Evolutionary conservation across 2,888 invertebrate genomes (phyloP).

Genomic region (Pachydiplax longipennis): DNA sequence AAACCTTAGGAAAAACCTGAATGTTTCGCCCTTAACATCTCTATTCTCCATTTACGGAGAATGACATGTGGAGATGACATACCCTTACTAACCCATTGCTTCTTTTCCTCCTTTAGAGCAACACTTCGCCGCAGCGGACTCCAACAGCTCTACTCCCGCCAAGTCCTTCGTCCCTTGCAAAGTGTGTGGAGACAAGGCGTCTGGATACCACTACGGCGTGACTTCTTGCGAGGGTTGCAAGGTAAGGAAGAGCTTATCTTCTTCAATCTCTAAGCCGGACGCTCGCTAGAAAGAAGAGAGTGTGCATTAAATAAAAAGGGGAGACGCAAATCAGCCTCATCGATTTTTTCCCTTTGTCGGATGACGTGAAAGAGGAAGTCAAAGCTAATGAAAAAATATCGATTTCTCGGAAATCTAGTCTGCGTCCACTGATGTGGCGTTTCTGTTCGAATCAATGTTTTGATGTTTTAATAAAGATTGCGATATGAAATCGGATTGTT

Average conservation of each 20-base stretch:
- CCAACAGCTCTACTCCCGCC: conserved; percentile 77
- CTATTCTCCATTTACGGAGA: too few relatives aligned
- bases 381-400: neutral
- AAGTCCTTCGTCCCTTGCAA: conserved; percentile 94
- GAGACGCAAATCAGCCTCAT: neutral
- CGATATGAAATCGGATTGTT: too few relatives aligned
- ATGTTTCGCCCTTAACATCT: too few relatives aligned
- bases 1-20: too few relatives aligned
- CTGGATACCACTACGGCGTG: conserved; percentile 97
- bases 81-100: neutral
- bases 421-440: too few relatives aligned
- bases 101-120: conserved; percentile 66
- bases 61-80: neutral
- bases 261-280: neutral
- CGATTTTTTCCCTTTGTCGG: neutral
- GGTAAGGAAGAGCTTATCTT: conserved; percentile 65
- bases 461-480: too few relatives aligned
- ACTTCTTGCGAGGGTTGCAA: conserved; percentile 98
- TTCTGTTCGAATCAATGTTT: too few relatives aligned
- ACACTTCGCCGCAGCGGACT: conserved; percentile 82
- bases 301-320: neutral
- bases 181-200: conserved; percentile 96
- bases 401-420: neutral
- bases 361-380: neutral
- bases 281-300: neutral